Conservation (phyloP, 1,140 invertebrate genomes). For the Temnothorax nylanderi region DNA sequence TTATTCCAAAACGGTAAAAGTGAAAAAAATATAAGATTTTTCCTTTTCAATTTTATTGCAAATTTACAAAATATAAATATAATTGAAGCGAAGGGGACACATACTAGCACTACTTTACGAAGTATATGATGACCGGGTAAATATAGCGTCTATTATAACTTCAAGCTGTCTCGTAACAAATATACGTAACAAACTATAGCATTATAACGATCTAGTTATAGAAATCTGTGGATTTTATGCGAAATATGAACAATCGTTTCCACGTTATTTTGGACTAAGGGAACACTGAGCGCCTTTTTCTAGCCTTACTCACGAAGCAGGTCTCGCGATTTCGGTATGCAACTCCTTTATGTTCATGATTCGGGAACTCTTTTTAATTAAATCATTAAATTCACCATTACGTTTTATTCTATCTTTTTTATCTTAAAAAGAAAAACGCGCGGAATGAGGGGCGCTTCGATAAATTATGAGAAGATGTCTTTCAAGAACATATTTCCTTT, state of each 20-base stretch:
- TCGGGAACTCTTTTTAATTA: not conserved
- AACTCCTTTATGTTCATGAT: not conserved
- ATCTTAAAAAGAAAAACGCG: too few species aligned
- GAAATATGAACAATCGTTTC: not conserved
- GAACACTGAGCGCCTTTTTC: conserved; percentile 6
- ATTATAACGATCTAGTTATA: too few species aligned
- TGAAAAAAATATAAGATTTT: too few species aligned
- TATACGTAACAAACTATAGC: too few species aligned
- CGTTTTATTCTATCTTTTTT: not conserved
- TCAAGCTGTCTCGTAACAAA: too few species aligned
- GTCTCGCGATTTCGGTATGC: not conserved
- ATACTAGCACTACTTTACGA: too few species aligned
- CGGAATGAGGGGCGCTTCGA: not conserved
- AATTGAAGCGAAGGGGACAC: too few species aligned
- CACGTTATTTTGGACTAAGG: conserved; percentile 58
- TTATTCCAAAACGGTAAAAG: too few species aligned
- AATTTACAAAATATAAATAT: too few species aligned
- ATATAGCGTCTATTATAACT: too few species aligned
- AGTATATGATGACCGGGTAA: too few species aligned
- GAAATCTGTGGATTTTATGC: not conserved
- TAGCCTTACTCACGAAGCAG: not conserved
- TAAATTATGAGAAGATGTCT: not conserved
- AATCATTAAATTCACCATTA: not conserved
- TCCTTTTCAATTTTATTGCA: too few species aligned
- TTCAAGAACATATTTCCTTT: not conserved